Evolutionary conservation across 2,888 invertebrate species (phyloP).

Genomic region (Yponomeuta malinellus): DNA sequence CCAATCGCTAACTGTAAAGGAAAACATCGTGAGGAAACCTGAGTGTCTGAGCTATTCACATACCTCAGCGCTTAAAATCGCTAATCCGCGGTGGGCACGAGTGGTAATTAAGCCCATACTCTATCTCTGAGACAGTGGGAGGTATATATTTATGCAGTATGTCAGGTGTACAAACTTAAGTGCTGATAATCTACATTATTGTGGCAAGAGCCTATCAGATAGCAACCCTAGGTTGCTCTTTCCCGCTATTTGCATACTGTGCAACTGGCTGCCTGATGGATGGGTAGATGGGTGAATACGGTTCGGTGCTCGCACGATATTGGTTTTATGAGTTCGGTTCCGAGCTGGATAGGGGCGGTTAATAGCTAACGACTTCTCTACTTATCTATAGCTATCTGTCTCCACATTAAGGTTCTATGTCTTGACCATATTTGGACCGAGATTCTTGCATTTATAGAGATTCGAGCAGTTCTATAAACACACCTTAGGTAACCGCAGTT

Average conservation of each 20-base stretch:
- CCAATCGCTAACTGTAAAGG: no score
- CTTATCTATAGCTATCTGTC: neutral
- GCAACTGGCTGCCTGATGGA: neutral
- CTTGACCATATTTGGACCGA: neutral
- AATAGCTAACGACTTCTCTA: neutral
- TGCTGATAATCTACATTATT: neutral
- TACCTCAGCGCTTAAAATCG: no score
- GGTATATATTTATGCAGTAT: no score
- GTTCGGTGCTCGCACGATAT: neutral
- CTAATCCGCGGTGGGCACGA: no score
- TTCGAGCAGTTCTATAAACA: neutral
- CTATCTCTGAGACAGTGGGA: no score
- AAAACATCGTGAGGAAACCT: no score
- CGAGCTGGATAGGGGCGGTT: neutral
- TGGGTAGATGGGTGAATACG: neutral
- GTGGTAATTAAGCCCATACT: no score
- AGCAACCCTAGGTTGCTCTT: neutral
- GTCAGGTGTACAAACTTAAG: no score
- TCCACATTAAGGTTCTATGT: neutral
- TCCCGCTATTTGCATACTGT: conserved; percentile 1
- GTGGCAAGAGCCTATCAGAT: neutral
- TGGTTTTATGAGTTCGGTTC: neutral
- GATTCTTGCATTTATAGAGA: neutral
- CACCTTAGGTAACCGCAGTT: neutral
- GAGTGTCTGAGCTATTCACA: no score